Evolutionary conservation across 2,888 invertebrate genomes (phyloP).

Genomic region (Sipha maydis): DNA sequence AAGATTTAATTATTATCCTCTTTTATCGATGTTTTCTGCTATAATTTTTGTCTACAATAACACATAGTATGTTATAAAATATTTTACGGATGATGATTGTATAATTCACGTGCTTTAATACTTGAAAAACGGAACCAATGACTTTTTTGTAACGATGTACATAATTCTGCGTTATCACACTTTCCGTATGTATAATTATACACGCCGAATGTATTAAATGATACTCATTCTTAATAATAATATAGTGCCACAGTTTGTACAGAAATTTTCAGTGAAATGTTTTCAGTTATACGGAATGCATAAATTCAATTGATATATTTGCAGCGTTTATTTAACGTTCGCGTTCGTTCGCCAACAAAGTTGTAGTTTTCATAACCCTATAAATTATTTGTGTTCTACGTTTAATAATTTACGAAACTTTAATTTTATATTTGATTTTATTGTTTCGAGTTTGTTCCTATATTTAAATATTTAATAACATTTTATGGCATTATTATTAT

Average conservation of each 20-base stretch:
- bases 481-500: neutral
- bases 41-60: too few species aligned
- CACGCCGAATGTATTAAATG: too few species aligned
- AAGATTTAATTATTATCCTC: too few species aligned
- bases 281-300: neutral
- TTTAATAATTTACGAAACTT: slow-evolving; percentile 33
- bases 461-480: slow-evolving; percentile 8
- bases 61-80: too few species aligned
- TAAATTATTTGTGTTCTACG: slow-evolving; percentile 15
- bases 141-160: too few species aligned
- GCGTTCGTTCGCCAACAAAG: slow-evolving; percentile 20
- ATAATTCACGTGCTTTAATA: too few species aligned
- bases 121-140: slow-evolving; percentile 11
- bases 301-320: slow-evolving; percentile 42
- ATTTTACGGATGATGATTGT: neutral
- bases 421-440: slow-evolving; percentile 31
- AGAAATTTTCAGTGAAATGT: slow-evolving; percentile 14
- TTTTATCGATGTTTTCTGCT: too few species aligned
- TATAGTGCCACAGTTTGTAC: neutral
- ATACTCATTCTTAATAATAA: neutral
- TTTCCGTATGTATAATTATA: neutral
- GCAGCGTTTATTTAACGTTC: slow-evolving; percentile 16
- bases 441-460: neutral
- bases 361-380: slow-evolving; percentile 39
- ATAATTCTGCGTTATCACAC: too few species aligned